phyloP scores from a whole-genome alignment of 2,797 vertebrate species.

The Poecile montanus region DNA sequence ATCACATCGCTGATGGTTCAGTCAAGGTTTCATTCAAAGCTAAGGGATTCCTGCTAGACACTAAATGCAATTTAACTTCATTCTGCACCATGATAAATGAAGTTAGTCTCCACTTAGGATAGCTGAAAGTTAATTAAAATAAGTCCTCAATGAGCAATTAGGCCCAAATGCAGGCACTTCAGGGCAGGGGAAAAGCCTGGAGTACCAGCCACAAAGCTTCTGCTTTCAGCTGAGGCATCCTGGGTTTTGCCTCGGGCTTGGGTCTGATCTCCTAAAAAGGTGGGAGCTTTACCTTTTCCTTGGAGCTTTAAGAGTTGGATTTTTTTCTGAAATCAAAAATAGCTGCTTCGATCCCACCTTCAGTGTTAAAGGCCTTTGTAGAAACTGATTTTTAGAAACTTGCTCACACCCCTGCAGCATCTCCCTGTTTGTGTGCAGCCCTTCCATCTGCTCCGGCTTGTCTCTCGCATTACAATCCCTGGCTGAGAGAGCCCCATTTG shows the following conservation, averaged over 20 bases:
- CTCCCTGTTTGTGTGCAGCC: neutral
- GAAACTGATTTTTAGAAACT: neutral
- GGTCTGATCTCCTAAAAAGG: neutral
- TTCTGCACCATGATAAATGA: neutral
- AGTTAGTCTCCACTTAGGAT: neutral
- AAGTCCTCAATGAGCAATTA: neutral
- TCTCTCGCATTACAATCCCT: fast-evolving
- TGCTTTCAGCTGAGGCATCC: neutral
- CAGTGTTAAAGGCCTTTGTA: neutral
- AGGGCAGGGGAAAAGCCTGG: neutral
- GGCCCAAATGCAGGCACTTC: neutral
- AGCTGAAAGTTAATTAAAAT: slow-evolving; percentile 26
- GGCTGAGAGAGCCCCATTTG: fast-evolving
- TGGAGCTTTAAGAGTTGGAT: neutral
- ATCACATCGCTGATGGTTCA: neutral
- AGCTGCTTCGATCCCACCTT: neutral
- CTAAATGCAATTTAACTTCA: slow-evolving; percentile 1
- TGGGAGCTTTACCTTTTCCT: neutral
- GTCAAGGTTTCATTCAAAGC: neutral
- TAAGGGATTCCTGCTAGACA: neutral
- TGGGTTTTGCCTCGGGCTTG: neutral
- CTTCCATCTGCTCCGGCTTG: neutral
- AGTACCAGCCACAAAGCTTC: neutral
- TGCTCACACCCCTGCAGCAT: neutral
- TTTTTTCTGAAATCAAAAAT: neutral